Evolutionary conservation across 2,113 vertebrate species (phyloP).

Genomic region (Psittacus erithacus): DNA sequence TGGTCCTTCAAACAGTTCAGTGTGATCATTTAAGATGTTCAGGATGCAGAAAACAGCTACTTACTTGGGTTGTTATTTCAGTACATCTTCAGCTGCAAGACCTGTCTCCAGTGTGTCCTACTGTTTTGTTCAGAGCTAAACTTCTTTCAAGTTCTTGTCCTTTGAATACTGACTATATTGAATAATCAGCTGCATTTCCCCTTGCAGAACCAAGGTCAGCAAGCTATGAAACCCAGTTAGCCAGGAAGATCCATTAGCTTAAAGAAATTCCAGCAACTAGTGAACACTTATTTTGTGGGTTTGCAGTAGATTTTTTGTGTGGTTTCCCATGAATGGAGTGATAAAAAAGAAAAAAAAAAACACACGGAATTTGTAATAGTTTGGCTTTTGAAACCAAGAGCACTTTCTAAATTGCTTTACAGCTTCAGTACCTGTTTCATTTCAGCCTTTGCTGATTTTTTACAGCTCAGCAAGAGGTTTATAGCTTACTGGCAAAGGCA

Average conservation of each 20-base stretch:
- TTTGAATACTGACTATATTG: not conserved
- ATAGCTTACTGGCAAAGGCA: not conserved
- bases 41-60: not conserved
- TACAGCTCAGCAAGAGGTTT: not conserved
- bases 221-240: not conserved
- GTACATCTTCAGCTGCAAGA: not conserved
- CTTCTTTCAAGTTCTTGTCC: not conserved
- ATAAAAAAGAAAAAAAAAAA: not conserved
- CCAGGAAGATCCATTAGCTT: not conserved
- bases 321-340: not conserved
- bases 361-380: not conserved
- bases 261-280: not conserved
- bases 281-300: not conserved
- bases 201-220: not conserved
- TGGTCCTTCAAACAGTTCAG: not conserved
- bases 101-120: not conserved
- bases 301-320: not conserved
- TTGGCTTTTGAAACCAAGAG: not conserved
- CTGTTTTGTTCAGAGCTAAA: not conserved
- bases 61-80: not conserved
- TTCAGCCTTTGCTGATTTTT: not conserved
- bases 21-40: not conserved
- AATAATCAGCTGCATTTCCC: not conserved
- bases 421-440: not conserved
- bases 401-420: not conserved